Conservation (phyloP, 2,888 invertebrate genomes). For the Apantesis nais region DNA sequence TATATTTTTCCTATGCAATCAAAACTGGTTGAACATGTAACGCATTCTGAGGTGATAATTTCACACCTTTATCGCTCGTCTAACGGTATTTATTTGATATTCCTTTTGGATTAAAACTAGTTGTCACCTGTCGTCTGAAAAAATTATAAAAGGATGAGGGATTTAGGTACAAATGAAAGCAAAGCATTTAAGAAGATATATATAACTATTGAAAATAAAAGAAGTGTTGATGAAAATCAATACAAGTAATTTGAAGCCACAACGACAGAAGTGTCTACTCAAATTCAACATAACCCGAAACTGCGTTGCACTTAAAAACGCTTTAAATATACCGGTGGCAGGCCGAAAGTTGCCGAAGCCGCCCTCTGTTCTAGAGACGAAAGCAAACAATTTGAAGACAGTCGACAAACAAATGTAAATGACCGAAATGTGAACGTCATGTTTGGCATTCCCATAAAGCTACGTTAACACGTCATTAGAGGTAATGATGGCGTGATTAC, state of each 20-base stretch:
- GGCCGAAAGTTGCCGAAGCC: slow-evolving; percentile 66
- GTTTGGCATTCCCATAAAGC: slow-evolving; percentile 86
- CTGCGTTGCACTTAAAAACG: slow-evolving; percentile 72
- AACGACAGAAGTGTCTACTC: slow-evolving; percentile 61
- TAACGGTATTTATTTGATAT: slow-evolving; percentile 59
- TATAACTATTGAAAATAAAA: neutral
- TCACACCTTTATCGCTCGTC: slow-evolving; percentile 55
- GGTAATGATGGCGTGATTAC: slow-evolving; percentile 85
- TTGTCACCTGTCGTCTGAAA: slow-evolving; percentile 56
- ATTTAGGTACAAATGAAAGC: neutral
- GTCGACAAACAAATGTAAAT: slow-evolving; percentile 85
- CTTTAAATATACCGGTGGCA: slow-evolving; percentile 76
- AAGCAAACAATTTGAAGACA: slow-evolving; percentile 81
- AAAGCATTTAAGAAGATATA: neutral
- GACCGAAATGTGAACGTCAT: slow-evolving; percentile 85
- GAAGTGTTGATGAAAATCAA: slow-evolving; percentile 18
- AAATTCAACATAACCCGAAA: slow-evolving; percentile 72
- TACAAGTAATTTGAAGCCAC: slow-evolving; percentile 50
- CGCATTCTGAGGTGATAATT: slow-evolving; percentile 45
- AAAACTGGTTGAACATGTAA: slow-evolving; percentile 18
- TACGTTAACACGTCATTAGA: slow-evolving; percentile 86
- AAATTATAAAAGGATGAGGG: no score
- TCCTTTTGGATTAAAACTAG: slow-evolving; percentile 56
- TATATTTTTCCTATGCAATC: slow-evolving; percentile 15
- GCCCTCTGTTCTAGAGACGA: slow-evolving; percentile 84